These are phyloP conservation scores for Microctenopoma steveboyesi DNA, from an alignment of 2,797 vertebrate genomes.

Conservation along the genomic window DNA sequence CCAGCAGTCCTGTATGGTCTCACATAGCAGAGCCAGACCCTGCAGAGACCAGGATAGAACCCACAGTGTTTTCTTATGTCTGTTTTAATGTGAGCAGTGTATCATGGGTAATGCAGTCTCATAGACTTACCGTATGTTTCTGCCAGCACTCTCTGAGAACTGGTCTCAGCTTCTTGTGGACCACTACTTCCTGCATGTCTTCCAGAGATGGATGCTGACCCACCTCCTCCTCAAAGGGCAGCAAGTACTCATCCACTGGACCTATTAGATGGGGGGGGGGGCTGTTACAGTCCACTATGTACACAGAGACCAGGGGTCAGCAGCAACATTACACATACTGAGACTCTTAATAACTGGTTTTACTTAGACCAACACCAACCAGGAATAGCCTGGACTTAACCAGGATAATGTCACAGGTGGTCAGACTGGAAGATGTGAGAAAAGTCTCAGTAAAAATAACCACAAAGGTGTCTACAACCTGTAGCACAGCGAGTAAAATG, in stretches of 20 bases:
- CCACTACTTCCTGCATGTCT: slow-evolving; percentile 95
- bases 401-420: no score
- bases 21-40: slow-evolving; percentile 92
- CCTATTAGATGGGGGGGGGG: slow-evolving; percentile 59
- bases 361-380: no score
- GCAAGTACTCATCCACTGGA: slow-evolving; percentile 92
- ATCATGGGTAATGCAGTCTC: slow-evolving; percentile 12
- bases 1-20: slow-evolving; percentile 95
- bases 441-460: no score
- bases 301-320: no score
- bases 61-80: not conserved
- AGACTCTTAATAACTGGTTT: no score
- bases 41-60: slow-evolving; percentile 47
- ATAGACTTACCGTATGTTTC: slow-evolving; percentile 89
- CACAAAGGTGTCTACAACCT: no score
- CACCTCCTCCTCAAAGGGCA: slow-evolving; percentile 96
- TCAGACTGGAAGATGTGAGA: no score
- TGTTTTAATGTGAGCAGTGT: not conserved
- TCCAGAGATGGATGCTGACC: slow-evolving; percentile 94
- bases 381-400: no score
- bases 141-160: slow-evolving; percentile 94
- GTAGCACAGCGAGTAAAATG: no score
- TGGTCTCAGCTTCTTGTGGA: slow-evolving; percentile 95
- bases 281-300: no score
- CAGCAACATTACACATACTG: no score